phyloP scores from a whole-genome alignment of 2,113 vertebrate species.

The Daphoenositta chrysoptera region DNA sequence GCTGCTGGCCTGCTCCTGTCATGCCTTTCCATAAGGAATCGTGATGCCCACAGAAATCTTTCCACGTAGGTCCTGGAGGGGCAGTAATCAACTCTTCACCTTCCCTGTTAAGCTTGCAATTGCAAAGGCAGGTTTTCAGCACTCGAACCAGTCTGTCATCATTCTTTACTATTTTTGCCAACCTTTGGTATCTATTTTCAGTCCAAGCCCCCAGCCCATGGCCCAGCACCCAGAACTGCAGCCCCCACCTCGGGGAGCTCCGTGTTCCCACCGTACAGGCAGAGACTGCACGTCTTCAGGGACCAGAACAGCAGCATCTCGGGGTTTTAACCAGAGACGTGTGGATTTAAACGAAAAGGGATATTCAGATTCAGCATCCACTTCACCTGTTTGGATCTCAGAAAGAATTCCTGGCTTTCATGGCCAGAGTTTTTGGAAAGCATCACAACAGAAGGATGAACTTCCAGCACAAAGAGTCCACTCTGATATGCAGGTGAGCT shows the following conservation, averaged over 20 bases:
- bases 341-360: background rate
- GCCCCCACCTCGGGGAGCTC: background rate
- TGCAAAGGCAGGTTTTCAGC: background rate
- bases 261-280: no score
- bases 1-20: background rate
- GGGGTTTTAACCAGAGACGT: no score
- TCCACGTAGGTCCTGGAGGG: background rate
- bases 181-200: accelerated
- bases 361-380: background rate
- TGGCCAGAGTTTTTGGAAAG: background rate
- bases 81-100: background rate
- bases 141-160: accelerated
- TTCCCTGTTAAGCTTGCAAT: no score
- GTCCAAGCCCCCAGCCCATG: accelerated
- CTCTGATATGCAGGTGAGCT: accelerated
- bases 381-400: background rate
- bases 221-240: accelerated
- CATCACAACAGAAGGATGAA: accelerated
- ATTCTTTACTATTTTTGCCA: background rate
- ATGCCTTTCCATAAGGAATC: accelerated
- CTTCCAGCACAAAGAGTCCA: background rate
- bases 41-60: background rate
- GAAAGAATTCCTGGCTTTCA: background rate
- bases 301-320: background rate
- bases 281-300: accelerated